These are phyloP conservation scores for Ispidina picta DNA, from an alignment of 2,797 vertebrate species.

Conservation along the genomic window DNA sequence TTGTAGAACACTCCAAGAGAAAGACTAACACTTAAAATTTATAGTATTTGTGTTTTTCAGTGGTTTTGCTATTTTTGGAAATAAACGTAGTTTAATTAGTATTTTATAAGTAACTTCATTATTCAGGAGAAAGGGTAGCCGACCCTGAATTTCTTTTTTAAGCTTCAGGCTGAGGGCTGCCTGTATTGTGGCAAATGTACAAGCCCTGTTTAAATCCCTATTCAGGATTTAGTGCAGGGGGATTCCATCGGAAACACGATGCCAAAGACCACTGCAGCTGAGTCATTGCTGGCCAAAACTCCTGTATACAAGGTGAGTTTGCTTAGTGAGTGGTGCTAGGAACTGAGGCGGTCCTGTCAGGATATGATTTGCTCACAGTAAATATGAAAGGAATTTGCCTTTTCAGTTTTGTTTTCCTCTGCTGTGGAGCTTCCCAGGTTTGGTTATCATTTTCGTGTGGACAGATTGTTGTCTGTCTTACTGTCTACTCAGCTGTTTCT, in stretches of 20 bases:
- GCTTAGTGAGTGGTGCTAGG: neutral
- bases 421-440: neutral
- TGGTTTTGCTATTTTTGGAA: neutral
- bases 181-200: neutral
- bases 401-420: neutral
- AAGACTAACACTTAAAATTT: neutral
- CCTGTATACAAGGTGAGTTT: rapidly evolving
- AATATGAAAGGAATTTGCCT: neutral
- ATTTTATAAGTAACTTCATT: neutral
- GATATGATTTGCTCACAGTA: neutral
- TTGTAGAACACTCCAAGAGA: neutral
- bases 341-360: neutral
- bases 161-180: neutral
- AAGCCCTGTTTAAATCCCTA: neutral
- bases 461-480: neutral
- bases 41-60: neutral
- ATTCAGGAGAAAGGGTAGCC: neutral
- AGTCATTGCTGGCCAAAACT: neutral
- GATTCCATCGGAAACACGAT: neutral
- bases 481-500: constrained; percentile 29
- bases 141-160: neutral
- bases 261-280: neutral
- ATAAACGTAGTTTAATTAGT: neutral
- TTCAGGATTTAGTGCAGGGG: neutral
- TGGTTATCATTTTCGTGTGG: neutral